phyloP scores from a whole-genome alignment of 2,113 vertebrate genomes.

The Trematomus loennbergii region DNA sequence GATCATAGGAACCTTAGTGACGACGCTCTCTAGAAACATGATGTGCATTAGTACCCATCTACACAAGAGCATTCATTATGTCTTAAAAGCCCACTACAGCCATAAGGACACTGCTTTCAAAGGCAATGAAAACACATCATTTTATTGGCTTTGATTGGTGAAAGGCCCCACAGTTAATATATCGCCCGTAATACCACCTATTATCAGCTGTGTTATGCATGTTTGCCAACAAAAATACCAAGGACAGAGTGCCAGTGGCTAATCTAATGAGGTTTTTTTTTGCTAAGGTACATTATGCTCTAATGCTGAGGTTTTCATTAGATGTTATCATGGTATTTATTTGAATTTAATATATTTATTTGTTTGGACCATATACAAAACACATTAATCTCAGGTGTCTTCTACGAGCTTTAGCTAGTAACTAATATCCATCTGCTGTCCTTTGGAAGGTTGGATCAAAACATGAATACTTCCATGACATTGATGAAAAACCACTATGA shows the following conservation, averaged over 20 bases:
- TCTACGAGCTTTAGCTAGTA: neutral
- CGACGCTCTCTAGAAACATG: neutral
- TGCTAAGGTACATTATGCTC: neutral
- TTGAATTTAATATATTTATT: neutral
- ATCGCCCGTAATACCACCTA: neutral
- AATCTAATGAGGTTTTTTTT: neutral
- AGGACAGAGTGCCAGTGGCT: neutral
- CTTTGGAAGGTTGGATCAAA: neutral
- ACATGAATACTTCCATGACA: neutral
- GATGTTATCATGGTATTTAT: neutral
- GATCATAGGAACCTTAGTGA: neutral
- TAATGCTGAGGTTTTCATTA: neutral
- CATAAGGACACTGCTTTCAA: conserved; percentile 1
- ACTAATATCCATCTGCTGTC: too few relatives aligned
- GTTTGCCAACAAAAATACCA: neutral
- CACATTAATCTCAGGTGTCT: neutral
- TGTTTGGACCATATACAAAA: neutral
- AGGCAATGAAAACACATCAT: neutral
- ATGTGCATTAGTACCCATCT: neutral
- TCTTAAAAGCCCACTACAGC: neutral
- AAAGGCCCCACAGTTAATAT: neutral
- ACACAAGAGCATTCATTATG: neutral
- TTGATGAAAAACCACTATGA: neutral
- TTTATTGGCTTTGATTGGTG: conserved; percentile 4
- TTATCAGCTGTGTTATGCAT: neutral